A percentile compares a stretch with the other conserved stretches of the same genome.
These are phyloP conservation scores for Myotis lucifugus DNA, from an alignment of 2,113 vertebrate species.

Conservation along the genomic window DNA sequence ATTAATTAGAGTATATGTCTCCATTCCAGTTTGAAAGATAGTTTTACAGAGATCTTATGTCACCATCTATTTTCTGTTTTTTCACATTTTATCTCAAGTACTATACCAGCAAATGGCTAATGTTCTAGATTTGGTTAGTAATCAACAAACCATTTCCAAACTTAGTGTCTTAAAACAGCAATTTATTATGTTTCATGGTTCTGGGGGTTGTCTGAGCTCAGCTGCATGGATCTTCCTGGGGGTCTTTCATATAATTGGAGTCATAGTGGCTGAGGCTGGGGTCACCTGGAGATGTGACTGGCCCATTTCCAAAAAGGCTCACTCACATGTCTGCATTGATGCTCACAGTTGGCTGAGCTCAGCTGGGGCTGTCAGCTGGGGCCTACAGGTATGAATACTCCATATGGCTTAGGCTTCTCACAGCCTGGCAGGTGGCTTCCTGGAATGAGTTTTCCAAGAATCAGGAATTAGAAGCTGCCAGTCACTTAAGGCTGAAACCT, in stretches of 20 bases:
- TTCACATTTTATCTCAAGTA: conserved; percentile 27
- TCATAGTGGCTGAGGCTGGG: not conserved
- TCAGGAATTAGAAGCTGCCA: not conserved
- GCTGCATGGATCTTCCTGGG: not conserved
- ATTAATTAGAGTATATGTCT: not conserved
- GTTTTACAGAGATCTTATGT: not conserved
- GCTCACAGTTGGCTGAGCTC: not conserved
- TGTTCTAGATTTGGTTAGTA: not conserved
- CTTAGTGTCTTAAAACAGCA: not conserved
- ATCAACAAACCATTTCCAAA: not conserved
- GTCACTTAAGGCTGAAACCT: not conserved
- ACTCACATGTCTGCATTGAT: not conserved
- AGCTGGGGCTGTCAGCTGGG: not conserved
- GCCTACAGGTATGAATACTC: not conserved
- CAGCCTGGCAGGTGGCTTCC: not conserved
- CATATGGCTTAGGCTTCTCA: not conserved
- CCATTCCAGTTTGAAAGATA: not conserved
- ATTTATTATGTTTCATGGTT: not conserved
- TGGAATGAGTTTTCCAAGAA: not conserved
- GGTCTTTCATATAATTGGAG: not conserved
- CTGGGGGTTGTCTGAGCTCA: not conserved
- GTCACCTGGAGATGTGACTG: not conserved
- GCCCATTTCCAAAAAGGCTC: not conserved
- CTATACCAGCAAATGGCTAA: not conserved
- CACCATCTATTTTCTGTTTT: not conserved